Evolutionary conservation across 2,888 invertebrate genomes (phyloP).

Genomic region (Lasioglossum pauxillum): DNA sequence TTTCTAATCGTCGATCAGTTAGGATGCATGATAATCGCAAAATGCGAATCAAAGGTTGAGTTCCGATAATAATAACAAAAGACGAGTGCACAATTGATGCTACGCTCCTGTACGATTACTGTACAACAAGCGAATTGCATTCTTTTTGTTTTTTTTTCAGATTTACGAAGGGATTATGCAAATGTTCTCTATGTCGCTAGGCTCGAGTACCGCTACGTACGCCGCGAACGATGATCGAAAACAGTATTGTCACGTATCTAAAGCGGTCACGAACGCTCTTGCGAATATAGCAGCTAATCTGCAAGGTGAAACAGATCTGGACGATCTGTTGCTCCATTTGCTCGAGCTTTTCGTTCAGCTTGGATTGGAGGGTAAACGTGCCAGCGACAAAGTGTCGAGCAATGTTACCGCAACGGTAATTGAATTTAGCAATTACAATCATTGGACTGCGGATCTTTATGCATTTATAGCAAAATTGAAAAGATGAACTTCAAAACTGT

Average conservation of each 20-base stretch:
- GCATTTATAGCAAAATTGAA: too few species aligned
- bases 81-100: not conserved
- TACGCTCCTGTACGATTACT: not conserved
- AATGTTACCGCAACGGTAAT: constrained; percentile 85
- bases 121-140: not conserved
- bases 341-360: constrained; percentile 99
- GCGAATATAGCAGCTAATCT: constrained; percentile 98
- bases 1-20: constrained; percentile 98
- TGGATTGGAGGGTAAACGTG: constrained; percentile 97
- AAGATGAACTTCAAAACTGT: too few species aligned
- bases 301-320: constrained; percentile 93
- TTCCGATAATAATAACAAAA: constrained; percentile 12
- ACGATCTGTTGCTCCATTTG: constrained; percentile 94
- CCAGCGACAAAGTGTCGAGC: constrained; percentile 95
- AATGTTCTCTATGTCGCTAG: constrained; percentile 98
- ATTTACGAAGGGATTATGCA: constrained; percentile 98
- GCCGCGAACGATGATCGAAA: constrained; percentile 85
- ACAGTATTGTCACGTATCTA: constrained; percentile 92
- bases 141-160: constrained; percentile 70
- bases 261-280: constrained; percentile 97
- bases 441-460: too few species aligned
- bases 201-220: constrained; percentile 93
- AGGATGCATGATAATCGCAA: constrained; percentile 98
- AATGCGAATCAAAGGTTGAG: constrained; percentile 90
- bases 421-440: not conserved